A percentile compares a stretch with the other conserved stretches of the same genome.
Evolutionary conservation across 1,140 invertebrate species (phyloP).

Genomic region (Temnothorax longispinosus): DNA sequence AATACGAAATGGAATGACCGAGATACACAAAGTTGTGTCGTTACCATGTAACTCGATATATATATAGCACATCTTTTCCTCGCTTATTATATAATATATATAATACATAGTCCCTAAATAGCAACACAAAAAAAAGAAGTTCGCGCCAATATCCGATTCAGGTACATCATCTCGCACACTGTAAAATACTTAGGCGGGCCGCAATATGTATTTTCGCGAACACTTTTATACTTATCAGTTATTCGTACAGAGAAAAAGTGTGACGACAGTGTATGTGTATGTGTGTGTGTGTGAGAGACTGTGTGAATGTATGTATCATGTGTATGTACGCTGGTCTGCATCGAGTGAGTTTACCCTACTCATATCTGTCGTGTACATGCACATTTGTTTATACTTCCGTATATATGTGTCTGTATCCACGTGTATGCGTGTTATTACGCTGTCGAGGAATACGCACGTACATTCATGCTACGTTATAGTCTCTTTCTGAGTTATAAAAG

Average conservation of each 20-base stretch:
- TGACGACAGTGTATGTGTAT: not conserved
- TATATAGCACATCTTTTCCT: conserved; percentile 31
- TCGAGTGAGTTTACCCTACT: not conserved
- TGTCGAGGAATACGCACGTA: conserved; percentile 62
- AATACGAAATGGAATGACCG: conserved; percentile 57
- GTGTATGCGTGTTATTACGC: conserved; percentile 11
- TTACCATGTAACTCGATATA: conserved; percentile 29
- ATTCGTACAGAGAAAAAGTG: conserved; percentile 53
- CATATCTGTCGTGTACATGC: not conserved
- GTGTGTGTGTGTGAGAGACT: too few species aligned
- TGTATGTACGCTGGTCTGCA: not conserved
- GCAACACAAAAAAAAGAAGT: conserved; percentile 65
- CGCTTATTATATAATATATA: conserved; percentile 40
- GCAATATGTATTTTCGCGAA: conserved; percentile 39
- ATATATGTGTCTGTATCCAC: not conserved
- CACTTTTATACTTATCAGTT: conserved; percentile 48
- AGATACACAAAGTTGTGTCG: conserved; percentile 42
- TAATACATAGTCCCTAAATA: conserved; percentile 48
- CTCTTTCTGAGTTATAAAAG: conserved; percentile 68
- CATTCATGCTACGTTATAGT: conserved; percentile 66
- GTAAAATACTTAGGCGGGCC: conserved; percentile 58
- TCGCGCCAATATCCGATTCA: conserved; percentile 71
- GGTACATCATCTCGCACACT: conserved; percentile 71
- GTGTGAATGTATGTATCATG: not conserved
- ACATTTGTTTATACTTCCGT: not conserved